Evolutionary conservation across 2,797 vertebrate species (phyloP).

Genomic region (Syngnathus acus): DNA sequence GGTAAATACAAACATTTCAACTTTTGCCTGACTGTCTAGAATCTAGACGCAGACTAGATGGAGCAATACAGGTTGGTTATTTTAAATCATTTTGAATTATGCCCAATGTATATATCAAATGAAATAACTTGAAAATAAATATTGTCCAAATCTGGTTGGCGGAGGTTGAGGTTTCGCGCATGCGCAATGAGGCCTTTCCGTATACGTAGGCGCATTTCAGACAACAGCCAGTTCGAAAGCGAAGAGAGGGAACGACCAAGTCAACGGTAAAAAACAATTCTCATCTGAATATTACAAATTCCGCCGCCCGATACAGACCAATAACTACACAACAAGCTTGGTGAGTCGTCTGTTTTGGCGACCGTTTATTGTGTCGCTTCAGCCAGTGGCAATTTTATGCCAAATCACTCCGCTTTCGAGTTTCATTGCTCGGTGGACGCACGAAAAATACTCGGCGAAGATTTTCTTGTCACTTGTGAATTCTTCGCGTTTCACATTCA

Average conservation of each 20-base stretch:
- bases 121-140: too few relatives aligned
- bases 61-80: neutral
- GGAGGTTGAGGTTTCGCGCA: neutral
- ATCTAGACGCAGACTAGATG: conserved; percentile 3
- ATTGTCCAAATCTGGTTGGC: too few relatives aligned
- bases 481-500: neutral
- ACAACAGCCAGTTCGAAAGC: conserved; percentile 30
- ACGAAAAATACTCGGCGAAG: neutral
- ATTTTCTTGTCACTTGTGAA: neutral
- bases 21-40: conserved; percentile 13
- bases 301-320: accelerated
- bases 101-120: too few relatives aligned
- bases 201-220: conserved; percentile 29
- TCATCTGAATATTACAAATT: neutral
- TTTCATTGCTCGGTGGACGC: neutral
- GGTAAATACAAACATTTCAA: neutral
- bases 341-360: neutral
- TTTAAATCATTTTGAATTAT: neutral
- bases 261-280: conserved; percentile 28
- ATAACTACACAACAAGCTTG: neutral
- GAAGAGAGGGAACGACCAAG: conserved; percentile 38
- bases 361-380: neutral
- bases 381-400: neutral
- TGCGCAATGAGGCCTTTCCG: neutral
- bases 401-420: neutral